Base-by-base conservation (phyloP, 2,888 invertebrate genomes). In the Caenorhabditis sinica region DNA sequence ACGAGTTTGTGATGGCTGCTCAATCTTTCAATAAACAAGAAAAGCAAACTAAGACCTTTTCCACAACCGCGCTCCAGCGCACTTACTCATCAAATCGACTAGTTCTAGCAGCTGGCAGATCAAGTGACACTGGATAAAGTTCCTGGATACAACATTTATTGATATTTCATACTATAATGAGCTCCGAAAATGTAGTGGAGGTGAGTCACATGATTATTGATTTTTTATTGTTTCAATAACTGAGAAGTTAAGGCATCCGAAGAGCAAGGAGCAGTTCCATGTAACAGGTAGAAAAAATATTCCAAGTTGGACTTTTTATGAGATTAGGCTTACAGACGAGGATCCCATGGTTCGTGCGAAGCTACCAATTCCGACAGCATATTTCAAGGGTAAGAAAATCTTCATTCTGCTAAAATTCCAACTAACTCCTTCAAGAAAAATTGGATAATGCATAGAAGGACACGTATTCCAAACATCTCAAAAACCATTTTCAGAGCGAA, bases 401-500 rank as follows among this genome's bases (percentile, higher is more conserved):
- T 11, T 13, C 40, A 36, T 36, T 36, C n/a, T n/a, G n/a, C n/a
- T n/a, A n/a, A n/a, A n/a, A n/a, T n/a, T n/a, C n/a, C n/a, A n/a
- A n/a, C n/a, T n/a, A n/a, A n/a, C n/a, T n/a, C n/a, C n/a, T n/a
- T n/a, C n/a, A n/a, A n/a, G n/a, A n/a, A n/a, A n/a, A n/a, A 20
- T 40, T 71, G 17, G 25, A 56, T 56, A 56, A 40, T 40, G 40
- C 15, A 40, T 13, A 40, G 23, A n/a, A n/a, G n/a, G n/a, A n/a
- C n/a, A n/a, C n/a, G n/a, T n/a, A n/a, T n/a, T n/a, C 51, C 49
- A 20, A 36, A 63, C 11, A 56, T 28, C 30, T 30, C n/a, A 25
- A 25, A 58, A 15, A 45, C n/a, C n/a, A n/a, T 25, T 72, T 72
- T 25, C 58, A 80, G 81, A 45, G 83, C 80, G 51, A 84, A 84